These are phyloP conservation scores for Apodemia mormo DNA, from an alignment of 2,888 invertebrate species.

Conservation along the genomic window DNA sequence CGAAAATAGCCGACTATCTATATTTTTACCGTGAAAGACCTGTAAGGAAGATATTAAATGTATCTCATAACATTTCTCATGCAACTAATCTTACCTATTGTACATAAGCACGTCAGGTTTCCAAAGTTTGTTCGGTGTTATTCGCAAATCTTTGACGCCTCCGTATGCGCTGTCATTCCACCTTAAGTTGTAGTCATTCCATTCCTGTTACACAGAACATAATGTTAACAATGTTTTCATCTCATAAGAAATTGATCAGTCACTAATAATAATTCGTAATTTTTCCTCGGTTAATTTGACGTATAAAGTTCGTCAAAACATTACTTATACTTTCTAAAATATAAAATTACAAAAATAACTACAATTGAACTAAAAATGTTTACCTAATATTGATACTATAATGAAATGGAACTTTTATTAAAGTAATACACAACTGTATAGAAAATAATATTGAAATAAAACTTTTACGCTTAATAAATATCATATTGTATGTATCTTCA, in stretches of 20 bases:
- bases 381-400: no score
- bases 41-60: slow-evolving; percentile 32
- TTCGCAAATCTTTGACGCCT: slow-evolving; percentile 95
- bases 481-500: no score
- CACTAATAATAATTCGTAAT: not conserved
- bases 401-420: no score
- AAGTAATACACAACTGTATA: no score
- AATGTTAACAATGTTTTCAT: slow-evolving; percentile 31
- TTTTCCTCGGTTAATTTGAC: not conserved
- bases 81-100: slow-evolving; percentile 90
- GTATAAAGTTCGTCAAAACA: no score
- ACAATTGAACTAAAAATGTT: no score
- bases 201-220: slow-evolving; percentile 86
- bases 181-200: slow-evolving; percentile 98
- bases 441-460: no score
- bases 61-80: slow-evolving; percentile 30
- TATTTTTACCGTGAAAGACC: slow-evolving; percentile 24
- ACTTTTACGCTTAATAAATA: no score
- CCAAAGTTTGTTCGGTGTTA: slow-evolving; percentile 98
- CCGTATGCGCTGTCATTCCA: slow-evolving; percentile 99
- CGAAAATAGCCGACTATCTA: slow-evolving; percentile 23
- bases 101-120: slow-evolving; percentile 99
- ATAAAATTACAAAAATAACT: no score
- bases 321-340: no score
- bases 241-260: not conserved